Conservation (phyloP, 2,797 vertebrate species). For the Caiman crocodilus region DNA sequence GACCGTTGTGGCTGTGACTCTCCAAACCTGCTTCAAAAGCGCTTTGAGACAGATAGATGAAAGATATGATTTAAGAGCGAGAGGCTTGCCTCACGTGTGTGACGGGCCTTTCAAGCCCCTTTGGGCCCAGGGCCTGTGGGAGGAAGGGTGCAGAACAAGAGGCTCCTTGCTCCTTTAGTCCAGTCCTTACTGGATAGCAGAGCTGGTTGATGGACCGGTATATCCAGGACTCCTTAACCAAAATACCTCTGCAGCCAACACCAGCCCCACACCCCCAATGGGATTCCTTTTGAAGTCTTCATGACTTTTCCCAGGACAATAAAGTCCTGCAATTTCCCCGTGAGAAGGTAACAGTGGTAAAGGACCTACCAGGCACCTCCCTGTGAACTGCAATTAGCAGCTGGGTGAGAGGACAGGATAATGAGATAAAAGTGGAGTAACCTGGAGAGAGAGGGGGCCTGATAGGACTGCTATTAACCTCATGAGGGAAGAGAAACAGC, state of each 20-base stretch:
- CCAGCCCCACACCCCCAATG: background rate
- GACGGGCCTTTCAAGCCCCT: no score
- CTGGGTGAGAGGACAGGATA: conserved; percentile 60
- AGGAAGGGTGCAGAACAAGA: background rate
- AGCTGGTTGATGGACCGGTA: background rate
- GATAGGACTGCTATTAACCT: conserved; percentile 59
- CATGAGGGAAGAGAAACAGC: background rate
- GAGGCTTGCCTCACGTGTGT: no score
- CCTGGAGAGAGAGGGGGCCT: conserved; percentile 78
- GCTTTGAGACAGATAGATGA: background rate
- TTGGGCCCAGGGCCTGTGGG: no score
- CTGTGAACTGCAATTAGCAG: conserved; percentile 75
- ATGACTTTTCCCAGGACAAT: conserved; percentile 59
- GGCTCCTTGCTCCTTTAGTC: background rate
- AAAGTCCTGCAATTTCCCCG: conserved; percentile 55
- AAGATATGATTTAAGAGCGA: background rate
- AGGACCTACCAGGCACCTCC: conserved; percentile 51
- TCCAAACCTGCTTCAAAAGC: no score
- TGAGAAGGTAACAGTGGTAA: conserved; percentile 65
- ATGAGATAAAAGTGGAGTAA: conserved; percentile 44
- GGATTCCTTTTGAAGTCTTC: conserved; percentile 68
- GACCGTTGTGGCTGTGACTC: no score
- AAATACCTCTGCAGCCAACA: accelerated
- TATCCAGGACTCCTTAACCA: background rate
- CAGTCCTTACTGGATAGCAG: background rate